A percentile compares a stretch with the other conserved stretches of the same genome.
Evolutionary conservation across 2,113 vertebrate genomes (phyloP).

Genomic region (Hippocampus comes): DNA sequence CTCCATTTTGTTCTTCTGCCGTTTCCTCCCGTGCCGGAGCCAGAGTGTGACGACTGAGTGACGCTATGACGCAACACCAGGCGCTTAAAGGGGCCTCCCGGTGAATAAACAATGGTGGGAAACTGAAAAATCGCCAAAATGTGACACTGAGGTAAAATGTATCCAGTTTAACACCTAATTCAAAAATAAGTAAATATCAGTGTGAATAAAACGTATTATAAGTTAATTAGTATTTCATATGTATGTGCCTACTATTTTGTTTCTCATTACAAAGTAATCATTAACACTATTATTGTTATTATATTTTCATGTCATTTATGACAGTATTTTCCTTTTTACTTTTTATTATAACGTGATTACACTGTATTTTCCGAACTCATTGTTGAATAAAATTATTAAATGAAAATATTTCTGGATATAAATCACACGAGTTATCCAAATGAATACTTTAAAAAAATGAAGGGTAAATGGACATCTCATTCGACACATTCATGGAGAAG

Average conservation of each 20-base stretch:
- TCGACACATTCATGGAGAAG: too few relatives aligned
- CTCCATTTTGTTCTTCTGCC: slow-evolving; percentile 84
- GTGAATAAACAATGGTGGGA: not conserved
- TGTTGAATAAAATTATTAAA: not conserved
- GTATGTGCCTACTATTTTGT: too few relatives aligned
- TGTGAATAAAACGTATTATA: too few relatives aligned
- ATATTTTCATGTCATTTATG: not conserved
- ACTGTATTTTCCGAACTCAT: too few relatives aligned
- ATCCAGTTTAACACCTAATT: too few relatives aligned
- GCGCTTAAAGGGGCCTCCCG: not conserved
- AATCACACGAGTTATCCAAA: too few relatives aligned
- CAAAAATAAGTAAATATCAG: too few relatives aligned
- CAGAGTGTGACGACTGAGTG: slow-evolving; percentile 24
- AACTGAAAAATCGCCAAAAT: not conserved
- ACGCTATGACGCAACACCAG: slow-evolving; percentile 20
- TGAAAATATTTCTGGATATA: too few relatives aligned
- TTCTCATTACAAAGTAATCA: not conserved
- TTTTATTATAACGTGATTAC: not conserved
- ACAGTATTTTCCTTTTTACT: not conserved
- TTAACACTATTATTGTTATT: not conserved
- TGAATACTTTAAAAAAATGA: too few relatives aligned
- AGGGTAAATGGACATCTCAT: too few relatives aligned
- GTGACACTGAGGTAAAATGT: not conserved
- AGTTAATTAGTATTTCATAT: too few relatives aligned
- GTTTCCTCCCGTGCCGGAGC: slow-evolving; percentile 54